These are phyloP conservation scores for Limnephilus lunatus DNA, from an alignment of 2,888 invertebrate species.

Conservation along the genomic window DNA sequence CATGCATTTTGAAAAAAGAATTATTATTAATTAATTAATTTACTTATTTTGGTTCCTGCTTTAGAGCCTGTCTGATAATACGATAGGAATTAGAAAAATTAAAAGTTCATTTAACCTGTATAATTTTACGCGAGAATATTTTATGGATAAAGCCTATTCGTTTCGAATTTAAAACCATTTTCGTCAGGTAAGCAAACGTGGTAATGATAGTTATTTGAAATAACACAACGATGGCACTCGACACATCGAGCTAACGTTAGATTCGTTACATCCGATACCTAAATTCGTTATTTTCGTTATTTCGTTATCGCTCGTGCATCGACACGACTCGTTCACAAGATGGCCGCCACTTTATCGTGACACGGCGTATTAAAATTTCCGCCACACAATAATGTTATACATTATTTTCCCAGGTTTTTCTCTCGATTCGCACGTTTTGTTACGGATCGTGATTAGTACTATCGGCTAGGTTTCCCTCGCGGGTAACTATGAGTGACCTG, in stretches of 20 bases:
- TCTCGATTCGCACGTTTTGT: conserved; percentile 40
- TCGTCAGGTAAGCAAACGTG: no score
- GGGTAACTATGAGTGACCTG: conserved; percentile 14
- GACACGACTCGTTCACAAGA: conserved; percentile 31
- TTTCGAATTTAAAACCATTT: no score
- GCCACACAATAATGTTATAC: conserved; percentile 14
- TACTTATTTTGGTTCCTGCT: no score
- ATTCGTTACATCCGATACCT: neutral
- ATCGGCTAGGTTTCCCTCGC: conserved; percentile 15
- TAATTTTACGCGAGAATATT: no score
- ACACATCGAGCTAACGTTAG: neutral
- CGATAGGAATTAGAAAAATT: no score
- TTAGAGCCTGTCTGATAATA: no score
- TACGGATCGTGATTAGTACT: conserved; percentile 41
- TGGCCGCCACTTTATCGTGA: conserved; percentile 43
- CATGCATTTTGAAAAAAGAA: no score
- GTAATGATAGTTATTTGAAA: no score
- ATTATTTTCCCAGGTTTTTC: conserved; percentile 20
- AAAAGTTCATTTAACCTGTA: no score
- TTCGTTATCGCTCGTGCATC: conserved; percentile 6
- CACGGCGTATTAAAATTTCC: conserved; percentile 36
- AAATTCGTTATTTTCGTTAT: neutral
- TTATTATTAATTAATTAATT: no score
- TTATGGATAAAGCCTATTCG: no score
- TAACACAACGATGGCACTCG: no score